These are phyloP conservation scores for Seriola aureovittata DNA, from an alignment of 2,113 vertebrate genomes.

Conservation along the genomic window DNA sequence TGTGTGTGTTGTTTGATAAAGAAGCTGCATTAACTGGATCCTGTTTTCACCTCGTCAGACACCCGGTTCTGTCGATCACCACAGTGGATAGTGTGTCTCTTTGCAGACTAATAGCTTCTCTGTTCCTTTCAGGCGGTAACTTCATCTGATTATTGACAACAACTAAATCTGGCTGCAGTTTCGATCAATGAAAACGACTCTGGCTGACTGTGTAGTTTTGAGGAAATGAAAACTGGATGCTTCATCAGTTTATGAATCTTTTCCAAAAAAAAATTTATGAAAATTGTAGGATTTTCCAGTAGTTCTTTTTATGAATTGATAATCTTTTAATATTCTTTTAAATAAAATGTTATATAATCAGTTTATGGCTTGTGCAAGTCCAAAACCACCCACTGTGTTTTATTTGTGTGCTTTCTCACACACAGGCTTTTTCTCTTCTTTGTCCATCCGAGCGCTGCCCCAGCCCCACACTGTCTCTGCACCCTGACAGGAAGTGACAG, in stretches of 20 bases:
- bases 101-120: neutral
- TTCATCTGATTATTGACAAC: slow-evolving; percentile 5
- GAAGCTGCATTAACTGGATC: slow-evolving; percentile 37
- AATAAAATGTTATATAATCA: neutral
- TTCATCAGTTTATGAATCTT: too few species aligned
- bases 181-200: neutral
- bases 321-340: too few species aligned
- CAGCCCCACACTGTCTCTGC: neutral
- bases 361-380: neutral
- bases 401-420: neutral
- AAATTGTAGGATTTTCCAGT: neutral
- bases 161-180: neutral
- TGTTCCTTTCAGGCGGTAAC: neutral
- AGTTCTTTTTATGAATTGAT: neutral
- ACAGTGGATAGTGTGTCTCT: neutral
- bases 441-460: neutral
- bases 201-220: too few species aligned
- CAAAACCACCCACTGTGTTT: neutral
- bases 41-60: slow-evolving; percentile 31
- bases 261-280: neutral
- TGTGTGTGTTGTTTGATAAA: slow-evolving; percentile 38
- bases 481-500: neutral
- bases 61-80: neutral
- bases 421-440: neutral
- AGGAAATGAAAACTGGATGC: too few species aligned